A percentile compares a stretch with the other conserved stretches of the same genome.
These are phyloP conservation scores for Hippocampus zosterae DNA, from an alignment of 2,113 vertebrate genomes.

Conservation along the genomic window DNA sequence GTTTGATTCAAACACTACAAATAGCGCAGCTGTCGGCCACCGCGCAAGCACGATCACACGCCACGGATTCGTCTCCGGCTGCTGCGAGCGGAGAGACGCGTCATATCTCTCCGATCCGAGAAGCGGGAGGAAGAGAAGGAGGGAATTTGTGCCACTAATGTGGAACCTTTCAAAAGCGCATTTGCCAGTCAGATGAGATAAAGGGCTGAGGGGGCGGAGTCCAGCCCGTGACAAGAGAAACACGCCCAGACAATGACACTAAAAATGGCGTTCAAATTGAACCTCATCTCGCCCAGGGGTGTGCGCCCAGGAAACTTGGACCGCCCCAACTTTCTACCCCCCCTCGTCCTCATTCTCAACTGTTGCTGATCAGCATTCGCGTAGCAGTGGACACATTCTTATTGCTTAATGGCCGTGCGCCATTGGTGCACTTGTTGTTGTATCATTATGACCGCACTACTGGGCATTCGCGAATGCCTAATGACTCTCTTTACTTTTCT, in stretches of 20 bases:
- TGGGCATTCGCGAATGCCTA: too few species aligned
- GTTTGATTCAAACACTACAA: constrained; percentile 4
- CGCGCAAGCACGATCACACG: constrained; percentile 28
- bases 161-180: constrained; percentile 70
- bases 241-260: constrained; percentile 28
- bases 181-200: constrained; percentile 67
- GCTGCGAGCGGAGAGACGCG: constrained; percentile 63
- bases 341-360: too few species aligned
- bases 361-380: too few species aligned
- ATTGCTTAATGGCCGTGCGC: too few species aligned
- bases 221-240: constrained; percentile 24
- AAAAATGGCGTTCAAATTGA: constrained; percentile 16
- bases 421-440: too few species aligned
- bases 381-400: too few species aligned
- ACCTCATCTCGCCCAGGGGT: constrained; percentile 31
- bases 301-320: constrained; percentile 4
- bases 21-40: constrained; percentile 44
- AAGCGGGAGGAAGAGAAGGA: constrained; percentile 39
- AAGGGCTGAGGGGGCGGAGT: constrained; percentile 45
- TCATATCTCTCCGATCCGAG: constrained; percentile 68
- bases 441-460: too few species aligned
- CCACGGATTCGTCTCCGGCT: constrained; percentile 65
- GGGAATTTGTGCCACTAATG: constrained; percentile 62
- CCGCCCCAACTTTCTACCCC: neutral
- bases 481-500: too few species aligned